These are phyloP conservation scores for Morelia viridis DNA, from an alignment of 2,797 vertebrate species.

Conservation along the genomic window DNA sequence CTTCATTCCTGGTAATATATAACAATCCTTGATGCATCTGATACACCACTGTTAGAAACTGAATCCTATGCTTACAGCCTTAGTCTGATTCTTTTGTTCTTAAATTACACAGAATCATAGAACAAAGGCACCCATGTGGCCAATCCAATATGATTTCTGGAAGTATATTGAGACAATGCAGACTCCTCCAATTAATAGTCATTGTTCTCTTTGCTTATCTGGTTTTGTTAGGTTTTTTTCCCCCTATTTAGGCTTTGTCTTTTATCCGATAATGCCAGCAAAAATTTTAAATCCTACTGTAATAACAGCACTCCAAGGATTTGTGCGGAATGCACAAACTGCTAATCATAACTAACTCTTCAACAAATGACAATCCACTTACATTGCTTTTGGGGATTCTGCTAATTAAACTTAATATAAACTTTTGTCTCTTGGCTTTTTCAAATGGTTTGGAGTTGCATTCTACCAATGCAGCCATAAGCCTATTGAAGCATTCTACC, in stretches of 20 bases:
- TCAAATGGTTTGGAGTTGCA: background rate
- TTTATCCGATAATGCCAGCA: constrained; percentile 30
- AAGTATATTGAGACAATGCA: background rate
- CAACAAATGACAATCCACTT: constrained; percentile 42
- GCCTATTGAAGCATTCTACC: background rate
- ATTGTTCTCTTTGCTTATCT: constrained; percentile 27
- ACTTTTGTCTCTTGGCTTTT: constrained; percentile 4
- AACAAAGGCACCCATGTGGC: background rate
- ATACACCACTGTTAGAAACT: background rate
- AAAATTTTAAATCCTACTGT: constrained; percentile 38
- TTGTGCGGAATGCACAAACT: background rate
- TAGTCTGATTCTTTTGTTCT: background rate
- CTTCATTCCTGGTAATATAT: background rate
- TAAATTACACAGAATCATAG: background rate
- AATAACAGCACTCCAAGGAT: constrained; percentile 40
- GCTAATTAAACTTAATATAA: constrained; percentile 51
- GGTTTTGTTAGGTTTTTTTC: constrained; percentile 25
- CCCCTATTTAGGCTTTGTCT: constrained; percentile 14
- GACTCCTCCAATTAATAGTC: constrained; percentile 2
- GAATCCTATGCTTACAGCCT: background rate
- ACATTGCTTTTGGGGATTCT: constrained; percentile 26
- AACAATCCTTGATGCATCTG: background rate
- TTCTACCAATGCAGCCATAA: background rate
- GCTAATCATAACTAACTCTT: constrained; percentile 37
- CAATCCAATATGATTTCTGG: background rate